These are phyloP conservation scores for Ramphastos sulfuratus DNA, from an alignment of 2,113 vertebrate genomes.

Conservation along the genomic window DNA sequence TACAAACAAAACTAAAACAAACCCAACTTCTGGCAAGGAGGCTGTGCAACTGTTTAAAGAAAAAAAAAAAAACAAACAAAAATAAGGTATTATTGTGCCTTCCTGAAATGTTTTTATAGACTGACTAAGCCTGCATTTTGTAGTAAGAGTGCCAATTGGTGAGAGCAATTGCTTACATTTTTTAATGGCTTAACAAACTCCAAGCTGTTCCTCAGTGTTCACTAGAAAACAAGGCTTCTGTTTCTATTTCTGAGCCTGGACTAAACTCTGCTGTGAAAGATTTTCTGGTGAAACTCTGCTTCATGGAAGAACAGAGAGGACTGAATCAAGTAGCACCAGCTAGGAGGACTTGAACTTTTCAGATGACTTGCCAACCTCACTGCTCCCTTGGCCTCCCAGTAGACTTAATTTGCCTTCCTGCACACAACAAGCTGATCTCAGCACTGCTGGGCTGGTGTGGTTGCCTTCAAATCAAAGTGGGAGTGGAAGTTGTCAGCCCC, in stretches of 20 bases:
- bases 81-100: background rate
- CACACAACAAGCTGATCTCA: background rate
- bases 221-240: background rate
- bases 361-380: background rate
- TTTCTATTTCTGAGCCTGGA: background rate
- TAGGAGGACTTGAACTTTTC: background rate
- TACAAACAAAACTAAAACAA: background rate
- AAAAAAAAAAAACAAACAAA: background rate
- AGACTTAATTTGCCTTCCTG: background rate
- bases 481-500: background rate
- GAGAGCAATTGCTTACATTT: background rate
- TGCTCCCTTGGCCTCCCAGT: rapidly evolving
- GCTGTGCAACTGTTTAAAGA: background rate
- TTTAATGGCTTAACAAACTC: background rate
- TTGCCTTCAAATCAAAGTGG: background rate
- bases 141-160: background rate
- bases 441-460: background rate
- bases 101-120: background rate
- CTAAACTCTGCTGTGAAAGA: background rate
- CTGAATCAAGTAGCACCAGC: background rate
- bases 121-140: background rate
- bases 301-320: background rate
- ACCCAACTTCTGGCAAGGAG: background rate
- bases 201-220: background rate
- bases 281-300: background rate